Conservation (phyloP, 2,797 vertebrate genomes). For the Vireo griseus region DNA sequence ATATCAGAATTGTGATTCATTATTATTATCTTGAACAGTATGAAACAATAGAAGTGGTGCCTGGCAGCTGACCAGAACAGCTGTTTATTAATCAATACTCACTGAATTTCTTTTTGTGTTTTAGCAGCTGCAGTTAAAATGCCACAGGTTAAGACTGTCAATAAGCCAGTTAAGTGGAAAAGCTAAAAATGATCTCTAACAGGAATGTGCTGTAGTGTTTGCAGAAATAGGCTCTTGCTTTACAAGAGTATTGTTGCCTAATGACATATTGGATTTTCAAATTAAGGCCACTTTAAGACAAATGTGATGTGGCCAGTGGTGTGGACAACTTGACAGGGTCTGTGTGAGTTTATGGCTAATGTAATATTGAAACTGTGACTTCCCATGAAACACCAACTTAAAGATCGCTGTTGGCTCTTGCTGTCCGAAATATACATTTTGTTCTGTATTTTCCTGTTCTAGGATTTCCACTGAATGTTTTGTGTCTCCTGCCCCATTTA, state of each 20-base stretch:
- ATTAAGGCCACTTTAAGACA: neutral
- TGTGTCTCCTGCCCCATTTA: conserved; percentile 95
- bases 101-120: neutral
- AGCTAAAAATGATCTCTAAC: neutral
- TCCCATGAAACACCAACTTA: neutral
- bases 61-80: neutral
- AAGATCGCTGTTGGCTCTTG: neutral
- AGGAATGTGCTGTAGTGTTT: neutral
- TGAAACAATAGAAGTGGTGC: neutral
- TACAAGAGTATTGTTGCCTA: neutral
- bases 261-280: neutral
- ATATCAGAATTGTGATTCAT: neutral
- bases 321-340: neutral
- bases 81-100: neutral
- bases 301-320: neutral
- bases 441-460: conserved; percentile 33
- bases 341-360: neutral
- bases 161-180: neutral
- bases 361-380: neutral
- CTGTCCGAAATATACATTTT: neutral
- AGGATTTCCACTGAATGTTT: conserved; percentile 96
- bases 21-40: neutral
- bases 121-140: neutral
- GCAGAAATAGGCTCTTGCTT: neutral
- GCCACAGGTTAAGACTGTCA: neutral